Base-by-base conservation (phyloP, 2,113 vertebrate species). In the Siniperca chuatsi region DNA sequence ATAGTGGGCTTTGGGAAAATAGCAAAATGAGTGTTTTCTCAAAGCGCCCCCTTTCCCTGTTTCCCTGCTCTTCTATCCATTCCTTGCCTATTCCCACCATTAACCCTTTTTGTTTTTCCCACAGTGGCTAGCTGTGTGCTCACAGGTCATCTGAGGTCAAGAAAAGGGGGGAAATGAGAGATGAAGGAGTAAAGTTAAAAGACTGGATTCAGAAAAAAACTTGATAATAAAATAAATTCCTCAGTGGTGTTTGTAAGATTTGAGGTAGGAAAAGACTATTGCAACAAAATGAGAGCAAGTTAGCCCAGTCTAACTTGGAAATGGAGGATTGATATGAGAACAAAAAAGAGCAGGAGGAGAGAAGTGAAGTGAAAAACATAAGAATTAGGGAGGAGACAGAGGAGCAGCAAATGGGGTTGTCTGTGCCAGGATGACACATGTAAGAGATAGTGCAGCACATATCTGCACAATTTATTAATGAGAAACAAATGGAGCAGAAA, bases 1-100 rank as follows among this genome's bases (percentile, higher is more conserved):
- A 85, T 72, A 70, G 55, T 33, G 71, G 58, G 78, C 78, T 93
- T 89, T 90, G 91, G 83, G 90, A 94, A 93, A 93, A 92, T 42
- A 79, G 84, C 79, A 65, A 88, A 90, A 92, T 83, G 11, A 80
- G 89, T 89, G 83, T 92, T 93, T 95, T 89, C 85, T 87, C 89
- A 86, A 89, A 80, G 90, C 18, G 29, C 69, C 83, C 90, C 78
- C 84, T 52, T 80, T 76, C 87, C 67, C 82, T 5, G 4, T 80
- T 82, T 78, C 76, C 6, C 72, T 80, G 62, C 64, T 83, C 57
- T 68, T 82, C 75, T 61, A 74, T 64, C 87, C 72, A 74, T 67
- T 66, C 72, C 76, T 81, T 65, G 52, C 52, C 54, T 35, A 3
- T 77, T 81, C 85, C 76, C 85, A 80, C 78, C 77, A 71, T 67